A percentile compares a stretch with the other conserved stretches of the same genome.
Evolutionary conservation across 2,113 vertebrate species (phyloP).

Genomic region (Chloebia gouldiae): DNA sequence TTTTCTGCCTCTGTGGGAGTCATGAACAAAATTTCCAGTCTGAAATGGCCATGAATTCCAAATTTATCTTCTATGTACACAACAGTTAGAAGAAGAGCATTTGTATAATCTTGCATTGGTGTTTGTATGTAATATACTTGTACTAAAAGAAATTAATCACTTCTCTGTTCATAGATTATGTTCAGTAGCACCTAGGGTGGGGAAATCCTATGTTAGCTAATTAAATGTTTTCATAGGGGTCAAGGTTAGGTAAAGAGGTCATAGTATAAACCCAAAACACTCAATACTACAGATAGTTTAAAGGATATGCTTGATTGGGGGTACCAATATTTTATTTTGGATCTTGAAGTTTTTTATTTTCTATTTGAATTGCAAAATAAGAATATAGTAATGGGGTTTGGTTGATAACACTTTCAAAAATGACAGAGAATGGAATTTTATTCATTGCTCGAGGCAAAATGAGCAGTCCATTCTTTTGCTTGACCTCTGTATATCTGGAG

Average conservation of each 20-base stretch:
- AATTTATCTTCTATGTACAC: neutral
- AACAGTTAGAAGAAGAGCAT: neutral
- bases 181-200: neutral
- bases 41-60: neutral
- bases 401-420: constrained; percentile 75
- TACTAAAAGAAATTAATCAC: constrained; percentile 1
- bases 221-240: neutral
- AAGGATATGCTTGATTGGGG: constrained; percentile 38
- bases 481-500: constrained; percentile 82
- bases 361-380: constrained; percentile 24
- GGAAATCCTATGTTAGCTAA: neutral
- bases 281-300: constrained; percentile 13
- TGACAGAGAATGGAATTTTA: constrained; percentile 70
- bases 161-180: neutral
- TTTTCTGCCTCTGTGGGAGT: neutral
- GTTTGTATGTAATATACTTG: neutral
- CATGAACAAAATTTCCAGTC: neutral
- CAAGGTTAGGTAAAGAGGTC: neutral
- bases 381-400: constrained; percentile 24
- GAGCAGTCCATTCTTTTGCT: constrained; percentile 77
- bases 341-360: constrained; percentile 8
- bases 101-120: neutral
- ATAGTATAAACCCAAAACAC: neutral
- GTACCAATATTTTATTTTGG: neutral
- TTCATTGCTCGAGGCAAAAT: constrained; percentile 79